A percentile compares a stretch with the other conserved stretches of the same genome.
Evolutionary conservation across 2,797 vertebrate species (phyloP).

Genomic region (Anomalospiza imberbis): DNA sequence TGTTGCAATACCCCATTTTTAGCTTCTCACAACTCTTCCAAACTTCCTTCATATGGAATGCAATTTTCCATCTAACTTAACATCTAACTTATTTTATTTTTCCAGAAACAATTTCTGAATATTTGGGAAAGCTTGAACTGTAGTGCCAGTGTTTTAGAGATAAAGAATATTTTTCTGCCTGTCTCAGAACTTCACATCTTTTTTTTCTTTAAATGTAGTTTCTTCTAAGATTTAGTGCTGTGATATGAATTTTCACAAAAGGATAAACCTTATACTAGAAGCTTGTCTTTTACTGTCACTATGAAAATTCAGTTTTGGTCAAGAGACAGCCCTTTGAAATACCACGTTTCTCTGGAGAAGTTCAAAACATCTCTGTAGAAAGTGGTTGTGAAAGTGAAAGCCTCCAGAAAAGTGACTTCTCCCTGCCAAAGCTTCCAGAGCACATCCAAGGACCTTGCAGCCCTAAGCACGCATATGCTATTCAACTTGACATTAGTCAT

Average conservation of each 20-base stretch:
- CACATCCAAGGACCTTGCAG: neutral
- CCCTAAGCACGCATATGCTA: fast-evolving
- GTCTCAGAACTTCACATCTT: neutral
- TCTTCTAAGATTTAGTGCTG: neutral
- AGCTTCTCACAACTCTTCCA: neutral
- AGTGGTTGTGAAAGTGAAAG: neutral
- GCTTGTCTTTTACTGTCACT: neutral
- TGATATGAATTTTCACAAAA: neutral
- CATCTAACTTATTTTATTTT: neutral
- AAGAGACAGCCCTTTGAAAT: neutral
- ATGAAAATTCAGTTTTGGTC: neutral
- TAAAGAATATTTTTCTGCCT: neutral
- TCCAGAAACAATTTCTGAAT: neutral
- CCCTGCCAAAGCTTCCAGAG: neutral
- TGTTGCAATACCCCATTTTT: neutral
- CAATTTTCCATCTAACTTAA: neutral
- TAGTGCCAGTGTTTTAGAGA: neutral
- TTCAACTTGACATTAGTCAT: neutral
- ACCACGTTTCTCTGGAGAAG: neutral
- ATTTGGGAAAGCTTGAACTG: neutral
- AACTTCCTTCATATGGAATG: neutral
- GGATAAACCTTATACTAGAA: neutral
- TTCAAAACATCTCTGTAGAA: neutral
- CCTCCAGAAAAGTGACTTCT: neutral
- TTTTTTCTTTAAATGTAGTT: neutral